Evolutionary conservation across 2,888 invertebrate species (phyloP), one percentile per base, ranked within the genome.

Genomic region (Ormyrus nitidulus): DNA sequence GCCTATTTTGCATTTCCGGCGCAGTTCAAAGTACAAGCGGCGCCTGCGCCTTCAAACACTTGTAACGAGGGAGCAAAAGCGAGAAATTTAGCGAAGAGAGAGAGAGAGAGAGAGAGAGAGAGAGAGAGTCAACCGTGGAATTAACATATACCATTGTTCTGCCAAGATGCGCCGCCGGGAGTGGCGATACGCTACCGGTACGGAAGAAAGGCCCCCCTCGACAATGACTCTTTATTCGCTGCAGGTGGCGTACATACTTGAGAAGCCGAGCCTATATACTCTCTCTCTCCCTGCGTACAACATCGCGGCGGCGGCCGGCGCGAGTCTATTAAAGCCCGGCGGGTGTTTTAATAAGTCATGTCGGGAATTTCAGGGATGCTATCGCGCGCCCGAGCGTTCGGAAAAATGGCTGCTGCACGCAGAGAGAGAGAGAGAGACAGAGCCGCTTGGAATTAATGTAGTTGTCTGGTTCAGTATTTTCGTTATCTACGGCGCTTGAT

Each of bases 91-190:
- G 34, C 4, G 34, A 34, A 70, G 46, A 54, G 69, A 59, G 34
- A 34, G 44, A 19, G 44, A 65, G 11, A 54, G 69, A 58, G 59
- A 19, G 19, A 19, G 19, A 19, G 19, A 19, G 19, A 13, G 49
- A 19, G 44, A 69, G 11, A 54, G 69, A 58, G 59, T 59, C 71
- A 73, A 75, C 56, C 73, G 46, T 72, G 65, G 83, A 85, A 88
- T 88, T 87, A 88, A 85, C 88, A 87, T 87, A 86, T 86, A 83
- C 86, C 87, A 89, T 89, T 89, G 88, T 88, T 85, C 87, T 84
- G 86, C 84, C 85, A 84, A 71, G 75, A 81, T 56, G 73, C 58
- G 58, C 34, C 4, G 46, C 49, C 13, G 44, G 44, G 44, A 54
- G 74, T 62, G 9, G 34, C 65, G 58, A 70, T 64, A 75, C 46